Evolutionary conservation across 1,140 invertebrate genomes (phyloP), one percentile per base, ranked within the genome.

Genomic region (Bicyclus anynana): DNA sequence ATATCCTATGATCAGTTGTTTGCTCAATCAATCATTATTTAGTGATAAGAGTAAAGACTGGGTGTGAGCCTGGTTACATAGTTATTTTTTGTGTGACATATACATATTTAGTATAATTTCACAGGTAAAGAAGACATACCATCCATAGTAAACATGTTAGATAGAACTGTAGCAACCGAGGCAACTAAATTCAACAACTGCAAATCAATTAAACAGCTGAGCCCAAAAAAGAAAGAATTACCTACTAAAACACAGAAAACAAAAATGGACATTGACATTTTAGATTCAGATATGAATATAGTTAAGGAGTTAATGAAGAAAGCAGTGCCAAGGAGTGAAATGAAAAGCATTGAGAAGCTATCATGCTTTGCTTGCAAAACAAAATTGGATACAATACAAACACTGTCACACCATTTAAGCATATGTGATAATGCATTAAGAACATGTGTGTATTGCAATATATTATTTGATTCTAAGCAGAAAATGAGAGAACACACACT

Each of bases 91-190:
- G 12, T 35, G 4, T 3, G 10, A 12, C 17, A 40, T 10, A 4
- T 40, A 42, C 5, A 4, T 7, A 17, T 12, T 42, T 42, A 5
- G 6, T 42, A 23, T 46, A n/a, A 16, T 40, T 17, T 40, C 37
- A n/a, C n/a, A 53, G 85, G 85, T 2, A 87, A 84, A 51, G 85
- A 86, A 63, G 85, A 88, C 37, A 87, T 88, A 55, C 85, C 85
- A 1, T 80, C 75, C 20, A 80, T 87, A 53, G 85, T 85, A 0
- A 83, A 77, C 37, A 78, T 88, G 74, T 50, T 88, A 16, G 83
- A 88, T 23, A 75, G 66, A 56, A 84, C 78, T n/a, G 67, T 60
- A 44, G 62, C 49, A 26, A 73, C 74, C 14, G 69, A 74, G 7
- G 58, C 53, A 7, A 63, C 67, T 13, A 62, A 61, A 59, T 66